Conservation (phyloP, 2,888 invertebrate genomes). For the Spicauda simplicius region DNA sequence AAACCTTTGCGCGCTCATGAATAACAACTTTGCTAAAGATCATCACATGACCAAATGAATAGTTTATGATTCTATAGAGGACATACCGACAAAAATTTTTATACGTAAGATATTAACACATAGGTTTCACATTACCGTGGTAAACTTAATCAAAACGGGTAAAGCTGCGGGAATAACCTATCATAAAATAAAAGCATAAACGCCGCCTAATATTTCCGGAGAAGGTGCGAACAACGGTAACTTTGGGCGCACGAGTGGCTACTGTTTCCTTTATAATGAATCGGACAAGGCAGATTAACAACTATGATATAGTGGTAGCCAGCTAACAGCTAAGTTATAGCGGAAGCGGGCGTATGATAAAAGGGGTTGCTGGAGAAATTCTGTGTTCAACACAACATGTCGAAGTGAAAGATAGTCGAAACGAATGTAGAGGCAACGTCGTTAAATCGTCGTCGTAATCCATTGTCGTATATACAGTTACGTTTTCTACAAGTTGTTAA, state of each 20-base stretch:
- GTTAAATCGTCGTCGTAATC: no score
- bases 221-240: constrained; percentile 6
- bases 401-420: not conserved
- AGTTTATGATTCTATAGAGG: no score
- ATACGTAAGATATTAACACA: no score
- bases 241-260: constrained; percentile 35
- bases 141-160: no score
- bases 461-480: no score
- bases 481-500: no score
- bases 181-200: not conserved
- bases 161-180: no score
- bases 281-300: constrained; percentile 50
- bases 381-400: not conserved
- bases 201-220: not conserved
- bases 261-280: constrained; percentile 52
- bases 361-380: constrained; percentile 29
- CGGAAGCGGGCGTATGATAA: constrained; percentile 31
- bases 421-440: not conserved
- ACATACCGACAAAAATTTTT: no score
- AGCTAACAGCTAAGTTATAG: constrained; percentile 46
- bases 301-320: constrained; percentile 52
- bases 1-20: no score
- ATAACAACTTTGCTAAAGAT: no score
- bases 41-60: no score
- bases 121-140: no score